A percentile compares a stretch with the other conserved stretches of the same genome.
phyloP scores from a whole-genome alignment of 2,888 invertebrate species.

The Pyrrhosoma nymphula region DNA sequence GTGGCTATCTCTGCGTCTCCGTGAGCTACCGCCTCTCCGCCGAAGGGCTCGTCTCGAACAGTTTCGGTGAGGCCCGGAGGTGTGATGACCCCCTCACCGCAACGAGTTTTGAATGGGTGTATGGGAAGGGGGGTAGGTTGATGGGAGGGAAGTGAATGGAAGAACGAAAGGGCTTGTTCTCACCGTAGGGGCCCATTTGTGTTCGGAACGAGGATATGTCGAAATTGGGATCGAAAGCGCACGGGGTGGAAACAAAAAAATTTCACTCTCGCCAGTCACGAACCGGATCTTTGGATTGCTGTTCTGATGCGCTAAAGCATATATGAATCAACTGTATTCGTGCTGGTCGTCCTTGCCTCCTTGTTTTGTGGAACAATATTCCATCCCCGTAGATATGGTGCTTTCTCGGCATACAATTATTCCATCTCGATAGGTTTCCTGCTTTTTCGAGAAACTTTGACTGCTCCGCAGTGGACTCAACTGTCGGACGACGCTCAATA shows the following conservation, averaged over 20 bases:
- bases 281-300: not conserved
- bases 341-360: not conserved
- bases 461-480: too few species aligned
- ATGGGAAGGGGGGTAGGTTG: not conserved
- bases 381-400: not conserved
- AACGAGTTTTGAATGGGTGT: not conserved
- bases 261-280: not conserved
- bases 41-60: not conserved
- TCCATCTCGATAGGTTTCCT: too few species aligned
- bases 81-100: not conserved
- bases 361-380: not conserved
- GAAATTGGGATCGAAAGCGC: conserved; percentile 12
- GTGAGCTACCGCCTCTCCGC: conserved; percentile 13
- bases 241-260: not conserved
- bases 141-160: not conserved
- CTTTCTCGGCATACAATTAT: too few species aligned
- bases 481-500: too few species aligned
- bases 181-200: conserved; percentile 27
- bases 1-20: not conserved
- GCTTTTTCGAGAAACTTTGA: too few species aligned
- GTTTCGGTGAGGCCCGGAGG: not conserved
- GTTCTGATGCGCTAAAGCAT: not conserved
- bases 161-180: conserved; percentile 19
- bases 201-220: conserved; percentile 26
- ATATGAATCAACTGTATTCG: not conserved